Conservation (phyloP, 2,888 invertebrate genomes). For the Bellardia bayeri region DNA sequence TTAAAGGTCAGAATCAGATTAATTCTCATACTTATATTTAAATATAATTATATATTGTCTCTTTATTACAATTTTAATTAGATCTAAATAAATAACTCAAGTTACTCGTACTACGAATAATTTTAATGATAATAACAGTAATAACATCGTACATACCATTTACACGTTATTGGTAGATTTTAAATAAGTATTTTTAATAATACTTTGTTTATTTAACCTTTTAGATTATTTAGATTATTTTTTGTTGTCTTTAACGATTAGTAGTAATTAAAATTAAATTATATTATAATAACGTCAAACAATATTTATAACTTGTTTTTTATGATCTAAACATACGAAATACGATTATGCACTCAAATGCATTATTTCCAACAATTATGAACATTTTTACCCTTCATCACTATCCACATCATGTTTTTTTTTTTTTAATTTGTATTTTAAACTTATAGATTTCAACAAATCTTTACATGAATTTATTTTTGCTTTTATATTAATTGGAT, state of each 20-base stretch:
- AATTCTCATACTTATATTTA: neutral
- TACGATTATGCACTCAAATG: too few species aligned
- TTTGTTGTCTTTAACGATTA: slow-evolving; percentile 39
- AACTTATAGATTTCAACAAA: too few species aligned
- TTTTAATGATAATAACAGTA: slow-evolving; percentile 52
- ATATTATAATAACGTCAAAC: slow-evolving; percentile 23
- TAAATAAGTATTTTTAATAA: slow-evolving; percentile 50
- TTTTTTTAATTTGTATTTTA: too few species aligned
- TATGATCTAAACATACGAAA: neutral
- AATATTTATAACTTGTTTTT: slow-evolving; percentile 10
- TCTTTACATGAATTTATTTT: too few species aligned
- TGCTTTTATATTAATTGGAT: too few species aligned
- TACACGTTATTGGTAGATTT: slow-evolving; percentile 60
- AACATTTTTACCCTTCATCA: too few species aligned
- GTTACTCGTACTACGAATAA: neutral
- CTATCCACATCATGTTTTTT: too few species aligned
- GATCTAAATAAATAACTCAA: slow-evolving; percentile 15
- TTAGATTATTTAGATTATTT: neutral
- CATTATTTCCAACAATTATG: too few species aligned
- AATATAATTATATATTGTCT: too few species aligned
- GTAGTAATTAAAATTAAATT: slow-evolving; percentile 47
- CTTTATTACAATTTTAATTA: neutral
- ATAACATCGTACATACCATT: slow-evolving; percentile 57
- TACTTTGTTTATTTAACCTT: slow-evolving; percentile 58
- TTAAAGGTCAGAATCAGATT: neutral